A percentile compares a stretch with the other conserved stretches of the same genome.
Conservation (phyloP, 2,888 invertebrate genomes). For the Melipona beecheii region DNA sequence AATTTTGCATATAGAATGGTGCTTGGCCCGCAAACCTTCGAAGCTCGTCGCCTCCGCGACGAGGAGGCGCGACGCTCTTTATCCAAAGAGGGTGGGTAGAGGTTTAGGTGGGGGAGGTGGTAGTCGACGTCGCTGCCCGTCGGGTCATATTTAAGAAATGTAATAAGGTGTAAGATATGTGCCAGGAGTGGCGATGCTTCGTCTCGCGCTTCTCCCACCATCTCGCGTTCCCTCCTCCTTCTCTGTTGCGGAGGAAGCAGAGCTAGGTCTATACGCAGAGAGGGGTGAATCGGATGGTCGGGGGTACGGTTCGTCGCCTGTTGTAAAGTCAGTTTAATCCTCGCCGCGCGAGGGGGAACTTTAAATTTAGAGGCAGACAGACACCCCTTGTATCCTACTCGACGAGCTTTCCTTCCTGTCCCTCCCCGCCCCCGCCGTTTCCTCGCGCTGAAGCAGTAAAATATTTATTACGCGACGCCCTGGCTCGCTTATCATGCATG, state of each 20-base stretch:
- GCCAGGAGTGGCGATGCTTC: constrained; percentile 66
- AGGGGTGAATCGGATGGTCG: constrained; percentile 52
- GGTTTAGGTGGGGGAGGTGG: not conserved
- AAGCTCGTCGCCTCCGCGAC: constrained; percentile 24
- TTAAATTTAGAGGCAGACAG: constrained; percentile 68
- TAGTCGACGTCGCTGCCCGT: constrained; percentile 54
- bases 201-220: constrained; percentile 31
- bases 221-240: not conserved
- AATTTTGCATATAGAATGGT: constrained; percentile 80
- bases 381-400: constrained; percentile 13
- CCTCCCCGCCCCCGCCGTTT: not conserved
- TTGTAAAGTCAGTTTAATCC: constrained; percentile 75
- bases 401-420: constrained; percentile 18
- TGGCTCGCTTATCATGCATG: constrained; percentile 66
- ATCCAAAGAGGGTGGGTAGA: not conserved
- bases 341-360: constrained; percentile 61
- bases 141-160: constrained; percentile 78
- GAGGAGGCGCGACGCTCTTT: constrained; percentile 28
- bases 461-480: constrained; percentile 70
- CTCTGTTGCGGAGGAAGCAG: not conserved
- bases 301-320: constrained; percentile 53
- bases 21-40: constrained; percentile 33
- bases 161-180: constrained; percentile 80
- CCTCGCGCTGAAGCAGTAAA: constrained; percentile 54
- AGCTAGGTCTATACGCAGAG: not conserved